phyloP scores from a whole-genome alignment of 2,113 vertebrate species.

The Meleagris gallopavo region DNA sequence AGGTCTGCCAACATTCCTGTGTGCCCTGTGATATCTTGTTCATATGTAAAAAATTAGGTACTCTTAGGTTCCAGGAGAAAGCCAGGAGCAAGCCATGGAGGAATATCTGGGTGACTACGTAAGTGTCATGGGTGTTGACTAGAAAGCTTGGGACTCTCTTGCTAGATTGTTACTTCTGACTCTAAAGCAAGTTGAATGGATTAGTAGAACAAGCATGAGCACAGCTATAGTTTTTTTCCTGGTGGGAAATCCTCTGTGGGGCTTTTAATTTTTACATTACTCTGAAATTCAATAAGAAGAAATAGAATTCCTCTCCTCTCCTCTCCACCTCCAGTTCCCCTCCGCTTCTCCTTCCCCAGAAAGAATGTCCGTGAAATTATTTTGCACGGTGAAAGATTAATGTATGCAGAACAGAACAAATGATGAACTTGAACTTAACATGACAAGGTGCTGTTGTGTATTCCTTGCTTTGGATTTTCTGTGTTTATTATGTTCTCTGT shows the following conservation, averaged over 20 bases:
- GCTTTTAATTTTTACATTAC: not conserved
- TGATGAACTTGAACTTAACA: not conserved
- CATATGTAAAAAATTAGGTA: not conserved
- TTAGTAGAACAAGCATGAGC: not conserved
- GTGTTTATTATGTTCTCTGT: not conserved
- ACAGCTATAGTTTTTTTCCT: not conserved
- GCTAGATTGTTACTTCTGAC: not conserved
- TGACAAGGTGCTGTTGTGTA: not conserved
- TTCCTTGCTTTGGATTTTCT: not conserved
- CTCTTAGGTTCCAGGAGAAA: not conserved
- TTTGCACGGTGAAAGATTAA: not conserved
- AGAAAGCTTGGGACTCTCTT: not conserved
- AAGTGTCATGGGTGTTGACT: accelerated
- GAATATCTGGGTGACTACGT: not conserved
- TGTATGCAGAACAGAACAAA: not conserved
- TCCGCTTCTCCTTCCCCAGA: not conserved
- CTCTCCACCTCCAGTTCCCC: not conserved
- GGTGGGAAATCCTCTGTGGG: not conserved
- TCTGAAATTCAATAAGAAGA: not conserved
- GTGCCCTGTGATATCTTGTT: not conserved
- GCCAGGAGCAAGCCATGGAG: not conserved
- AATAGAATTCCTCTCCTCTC: not conserved
- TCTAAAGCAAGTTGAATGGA: not conserved
- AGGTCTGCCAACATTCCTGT: not conserved
- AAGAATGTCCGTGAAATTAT: not conserved